Conservation (phyloP, 2,113 vertebrate species). For the Cyphomyrus plagiostoma region DNA sequence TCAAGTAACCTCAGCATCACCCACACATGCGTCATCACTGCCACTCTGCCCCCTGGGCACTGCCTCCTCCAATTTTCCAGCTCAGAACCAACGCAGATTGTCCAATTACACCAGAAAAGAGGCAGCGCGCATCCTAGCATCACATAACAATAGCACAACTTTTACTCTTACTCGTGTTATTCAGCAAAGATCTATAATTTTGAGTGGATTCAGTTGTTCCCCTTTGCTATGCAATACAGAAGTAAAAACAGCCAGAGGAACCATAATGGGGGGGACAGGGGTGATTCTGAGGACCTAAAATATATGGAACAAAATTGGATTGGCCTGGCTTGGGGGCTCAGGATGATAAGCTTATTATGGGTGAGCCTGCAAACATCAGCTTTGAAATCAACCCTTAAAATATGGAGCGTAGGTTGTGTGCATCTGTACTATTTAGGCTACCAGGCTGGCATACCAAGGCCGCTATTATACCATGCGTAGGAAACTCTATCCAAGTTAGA, state of each 20-base stretch:
- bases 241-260: not conserved
- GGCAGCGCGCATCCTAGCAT: not conserved
- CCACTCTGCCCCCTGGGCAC: not conserved
- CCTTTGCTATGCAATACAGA: not conserved
- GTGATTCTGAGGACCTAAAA: not conserved
- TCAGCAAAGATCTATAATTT: not conserved
- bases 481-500: not conserved
- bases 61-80: not conserved
- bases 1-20: not conserved
- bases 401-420: not conserved
- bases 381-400: not conserved
- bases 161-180: not conserved
- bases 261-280: not conserved
- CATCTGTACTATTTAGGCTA: not conserved
- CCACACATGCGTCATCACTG: not conserved
- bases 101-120: not conserved
- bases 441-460: not conserved
- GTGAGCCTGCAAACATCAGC: not conserved
- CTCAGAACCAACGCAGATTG: not conserved
- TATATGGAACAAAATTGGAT: not conserved
- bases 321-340: not conserved
- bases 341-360: not conserved
- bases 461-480: not conserved
- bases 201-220: not conserved
- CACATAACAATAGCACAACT: not conserved